Conservation (phyloP, 1,140 invertebrate species). For the Drosophila sucinea region DNA sequence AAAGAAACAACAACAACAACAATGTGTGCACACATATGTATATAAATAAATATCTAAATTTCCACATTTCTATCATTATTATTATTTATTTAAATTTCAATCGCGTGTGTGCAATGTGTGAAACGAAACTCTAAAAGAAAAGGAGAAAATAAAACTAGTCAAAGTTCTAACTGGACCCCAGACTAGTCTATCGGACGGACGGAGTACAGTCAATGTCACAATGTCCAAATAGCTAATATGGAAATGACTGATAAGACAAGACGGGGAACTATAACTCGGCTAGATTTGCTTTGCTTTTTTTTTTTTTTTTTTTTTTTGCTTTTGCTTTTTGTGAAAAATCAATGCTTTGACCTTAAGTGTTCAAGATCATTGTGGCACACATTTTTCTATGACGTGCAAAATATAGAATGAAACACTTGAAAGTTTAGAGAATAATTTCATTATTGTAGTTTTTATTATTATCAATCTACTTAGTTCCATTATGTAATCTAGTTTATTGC, state of each 20-base stretch:
- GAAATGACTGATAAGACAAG: constrained; percentile 1
- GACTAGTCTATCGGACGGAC: background rate
- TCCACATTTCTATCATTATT: constrained; percentile 14
- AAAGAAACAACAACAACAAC: constrained; percentile 15
- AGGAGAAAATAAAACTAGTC: background rate
- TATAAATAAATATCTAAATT: constrained; percentile 21
- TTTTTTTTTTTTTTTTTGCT: background rate
- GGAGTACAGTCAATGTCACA: constrained; percentile 6
- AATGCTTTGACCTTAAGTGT: constrained; percentile 72
- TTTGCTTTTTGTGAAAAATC: constrained; percentile 55
- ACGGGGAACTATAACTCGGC: background rate
- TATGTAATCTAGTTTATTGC: background rate
- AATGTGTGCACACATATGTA: constrained; percentile 27
- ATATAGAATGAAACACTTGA: constrained; percentile 25
- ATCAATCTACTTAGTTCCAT: constrained; percentile 1
- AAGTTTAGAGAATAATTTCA: constrained; percentile 32
- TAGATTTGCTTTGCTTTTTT: background rate
- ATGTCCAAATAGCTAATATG: background rate
- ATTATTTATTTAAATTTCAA: constrained; percentile 1
- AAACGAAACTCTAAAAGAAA: background rate
- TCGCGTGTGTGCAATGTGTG: constrained; percentile 10
- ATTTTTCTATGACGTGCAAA: constrained; percentile 16
- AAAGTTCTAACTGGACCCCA: constrained; percentile 7
- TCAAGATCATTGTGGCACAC: constrained; percentile 61
- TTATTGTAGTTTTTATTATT: background rate